Base-by-base conservation (phyloP, 1,140 invertebrate genomes). In the Pygmarrhopalites habei region DNA sequence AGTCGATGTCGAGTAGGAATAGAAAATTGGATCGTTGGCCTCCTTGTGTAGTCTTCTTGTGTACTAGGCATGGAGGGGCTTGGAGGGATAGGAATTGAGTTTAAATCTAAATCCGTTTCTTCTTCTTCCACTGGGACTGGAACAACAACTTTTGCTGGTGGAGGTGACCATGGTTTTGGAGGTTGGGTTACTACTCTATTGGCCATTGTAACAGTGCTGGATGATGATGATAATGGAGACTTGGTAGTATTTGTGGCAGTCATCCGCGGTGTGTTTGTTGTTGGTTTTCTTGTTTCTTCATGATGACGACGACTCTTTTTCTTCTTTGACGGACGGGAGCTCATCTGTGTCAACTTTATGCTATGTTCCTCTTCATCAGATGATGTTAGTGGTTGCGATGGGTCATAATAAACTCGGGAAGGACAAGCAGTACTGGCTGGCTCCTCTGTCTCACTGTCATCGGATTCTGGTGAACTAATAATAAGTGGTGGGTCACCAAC, bases 21-120 rank as follows among this genome's bases (percentile, higher is more conserved):
- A 25, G 66, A 68, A 60, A 71, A 71, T 28, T 68, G 66, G 47
- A 71, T 71, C 2, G 66, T 66, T 4, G 69, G 69, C n/a, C 66
- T 55, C 15, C 58, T 30, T n/a, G 57, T 53, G 14, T 67, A 62
- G 29, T 70, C 68, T 3, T 29, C 46, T n/a, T n/a, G n/a, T n/a
- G n/a, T n/a, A 49, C 65, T 62, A 5, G 67, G 67, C 52, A 70
- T 46, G 5, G 28, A 21, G 59, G 59, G 14, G 23, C 35, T 41
- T 4, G 46, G 46, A 51, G 10, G n/a, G n/a, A n/a, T n/a, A 3
- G 29, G 53, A 29, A 35, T 12, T 56, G 30, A 29, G 17, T n/a
- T 14, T 3, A 28, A 43, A 43, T 43, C 56, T 7, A 35, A 7
- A 35, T 35, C n/a, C 19, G n/a, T n/a, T 46, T 46, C 43, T 21